Evolutionary conservation across 2,113 vertebrate genomes (phyloP), one percentile per base, ranked within the genome.

Genomic region (Tachysurus fulvidraco): DNA sequence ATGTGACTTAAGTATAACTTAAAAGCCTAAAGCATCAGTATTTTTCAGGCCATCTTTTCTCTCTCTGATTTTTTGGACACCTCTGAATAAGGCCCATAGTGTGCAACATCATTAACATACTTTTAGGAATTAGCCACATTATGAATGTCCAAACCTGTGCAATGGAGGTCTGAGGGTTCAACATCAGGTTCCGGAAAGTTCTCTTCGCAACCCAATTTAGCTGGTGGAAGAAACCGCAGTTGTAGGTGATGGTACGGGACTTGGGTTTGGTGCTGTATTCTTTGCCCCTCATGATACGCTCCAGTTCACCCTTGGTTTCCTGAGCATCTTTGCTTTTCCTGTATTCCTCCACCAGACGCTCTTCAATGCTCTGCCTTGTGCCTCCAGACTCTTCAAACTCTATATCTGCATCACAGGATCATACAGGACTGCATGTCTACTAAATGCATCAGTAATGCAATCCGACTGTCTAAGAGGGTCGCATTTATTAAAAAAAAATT

Each of bases 91-190:
- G 41, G 44, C 8, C 8, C 36, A 36, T 9, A 41, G 30, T 71
- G 8, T 74, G 1, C 25, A 12, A 74, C 36, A 41, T 46, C 41
- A 76, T 4, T 11, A 76, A 50, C 11, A 0, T 25, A n/a, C 21
- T 50, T 50, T 76, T 2, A 76, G 12, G 23, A 76, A 52, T 25
- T 76, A 52, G 4, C 23, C 71, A 44, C 19, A 50, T 52, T 13
- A 71, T 55, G 19, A 65, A 60, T 59, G 36, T 44, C 3, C 84
- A 59, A 74, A 99, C 98, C 97, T 98, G 96, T 30, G 97, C 96
- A 87, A 98, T 87, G 4, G 97, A 98, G 3, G 95, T 96, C 90
- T 98, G 96, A 7, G 97, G 97, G 85, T 96, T 97, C 62, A 98
- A 89, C 83, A 97, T 16, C 16, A 98, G 90, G 78, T 97, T 97